These are phyloP conservation scores for Caenorhabditis doughertyi DNA, from an alignment of 2,888 invertebrate species.

Conservation along the genomic window DNA sequence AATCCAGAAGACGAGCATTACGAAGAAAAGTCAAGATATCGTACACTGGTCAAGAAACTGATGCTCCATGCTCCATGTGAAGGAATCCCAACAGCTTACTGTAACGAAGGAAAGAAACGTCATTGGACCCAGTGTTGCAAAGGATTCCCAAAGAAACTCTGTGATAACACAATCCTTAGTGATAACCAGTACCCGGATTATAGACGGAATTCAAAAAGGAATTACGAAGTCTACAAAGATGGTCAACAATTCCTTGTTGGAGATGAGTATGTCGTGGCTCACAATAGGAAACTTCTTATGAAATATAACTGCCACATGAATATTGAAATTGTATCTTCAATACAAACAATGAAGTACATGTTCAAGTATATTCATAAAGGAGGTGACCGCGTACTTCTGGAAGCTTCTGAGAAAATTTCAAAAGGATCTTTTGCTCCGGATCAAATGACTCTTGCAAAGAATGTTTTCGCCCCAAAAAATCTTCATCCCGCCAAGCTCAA, in stretches of 20 bases:
- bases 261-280: slow-evolving; percentile 23
- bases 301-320: slow-evolving; percentile 18
- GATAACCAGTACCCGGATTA: slow-evolving; percentile 9
- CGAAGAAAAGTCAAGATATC: too few relatives aligned
- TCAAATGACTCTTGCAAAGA: not conserved
- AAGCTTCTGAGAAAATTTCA: too few relatives aligned
- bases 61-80: not conserved
- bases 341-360: slow-evolving; percentile 39
- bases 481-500: not conserved
- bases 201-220: not conserved
- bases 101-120: not conserved
- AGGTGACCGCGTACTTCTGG: slow-evolving; percentile 30
- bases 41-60: not conserved
- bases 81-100: not conserved
- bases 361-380: slow-evolving; percentile 51
- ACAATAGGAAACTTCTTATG: slow-evolving; percentile 18
- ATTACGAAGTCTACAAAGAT: not conserved
- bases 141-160: slow-evolving; percentile 8
- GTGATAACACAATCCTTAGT: not conserved
- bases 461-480: not conserved
- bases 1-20: too few relatives aligned
- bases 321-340: slow-evolving; percentile 23
- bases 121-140: not conserved
- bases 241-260: not conserved
- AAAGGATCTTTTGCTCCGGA: too few relatives aligned